Evolutionary conservation across 2,113 vertebrate species (phyloP).

Genomic region (Embiotoca jacksoni): DNA sequence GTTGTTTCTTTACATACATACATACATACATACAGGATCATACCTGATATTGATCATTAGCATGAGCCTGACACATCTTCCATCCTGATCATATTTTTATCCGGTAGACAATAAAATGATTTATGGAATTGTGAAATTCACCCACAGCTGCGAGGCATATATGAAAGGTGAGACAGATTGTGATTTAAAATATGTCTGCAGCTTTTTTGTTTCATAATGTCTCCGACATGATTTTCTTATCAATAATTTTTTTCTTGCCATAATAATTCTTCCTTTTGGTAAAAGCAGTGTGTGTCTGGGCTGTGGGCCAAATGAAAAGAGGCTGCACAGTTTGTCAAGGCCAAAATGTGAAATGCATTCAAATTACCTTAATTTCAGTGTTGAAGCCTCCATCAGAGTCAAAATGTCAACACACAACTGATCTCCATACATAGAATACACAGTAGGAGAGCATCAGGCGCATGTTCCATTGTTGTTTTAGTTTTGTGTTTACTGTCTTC

Average conservation of each 20-base stretch:
- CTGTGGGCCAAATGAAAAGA: background rate
- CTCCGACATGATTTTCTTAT: background rate
- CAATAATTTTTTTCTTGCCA: background rate
- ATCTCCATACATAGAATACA: background rate
- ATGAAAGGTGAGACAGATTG: too few relatives aligned
- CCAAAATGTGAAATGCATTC: too few relatives aligned
- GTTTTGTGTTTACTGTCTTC: slow-evolving; percentile 1
- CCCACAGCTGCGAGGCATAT: too few relatives aligned
- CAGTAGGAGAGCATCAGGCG: background rate
- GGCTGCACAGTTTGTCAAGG: background rate
- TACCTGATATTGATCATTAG: too few relatives aligned
- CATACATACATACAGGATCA: too few relatives aligned
- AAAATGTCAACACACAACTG: background rate
- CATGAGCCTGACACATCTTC: too few relatives aligned
- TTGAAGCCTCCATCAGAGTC: background rate
- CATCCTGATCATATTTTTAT: too few relatives aligned
- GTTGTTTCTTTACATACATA: too few relatives aligned
- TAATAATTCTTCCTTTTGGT: background rate
- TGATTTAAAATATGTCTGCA: background rate
- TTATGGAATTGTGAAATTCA: too few relatives aligned
- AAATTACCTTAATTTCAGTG: background rate
- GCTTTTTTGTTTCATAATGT: background rate
- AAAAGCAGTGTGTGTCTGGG: background rate
- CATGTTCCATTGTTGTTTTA: background rate
- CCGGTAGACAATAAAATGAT: too few relatives aligned